Base-by-base conservation (phyloP, 2,888 invertebrate species). In the Cephonodes hylas region DNA sequence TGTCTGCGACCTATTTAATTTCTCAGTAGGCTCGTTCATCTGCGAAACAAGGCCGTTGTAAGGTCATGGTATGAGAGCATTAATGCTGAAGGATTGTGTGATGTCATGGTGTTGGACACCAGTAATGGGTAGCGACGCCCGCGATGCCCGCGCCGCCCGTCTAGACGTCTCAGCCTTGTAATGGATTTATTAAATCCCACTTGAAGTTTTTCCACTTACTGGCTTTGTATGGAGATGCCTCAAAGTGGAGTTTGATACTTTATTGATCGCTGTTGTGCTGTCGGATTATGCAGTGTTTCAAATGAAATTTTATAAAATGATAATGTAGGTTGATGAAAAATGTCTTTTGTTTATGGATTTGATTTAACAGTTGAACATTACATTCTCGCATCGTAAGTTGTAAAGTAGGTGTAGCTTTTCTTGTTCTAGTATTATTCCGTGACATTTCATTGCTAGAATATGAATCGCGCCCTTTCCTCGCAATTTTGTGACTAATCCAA, bases 131-230 rank as follows among this genome's bases (percentile, higher is more conserved):
- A 63, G 59, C 59, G 66, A 63, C 56, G n/a, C n/a, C n/a, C n/a
- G 59, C 59, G 61, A 59, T 57, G 38, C 60, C 65, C 61, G 70
- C 64, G 74, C 70, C 70, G 68, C 63, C 75, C 18, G 60, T 77
- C 79, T 79, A 76, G 77, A 79, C 75, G 65, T 64, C 64, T 69
- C 67, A 67, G 66, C 61, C 61, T 45, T 45, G 53, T 42, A 58
- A 27, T 61, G 56, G 59, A 53, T 59, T 62, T 60, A 62, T 62
- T 53, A 60, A 58, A 46, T 31, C 42, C 53, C n/a, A 44, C 23
- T 60, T 42, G 27, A 60, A 62, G 59, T 25, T 44, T 44, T 44
- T 44, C 3, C 18, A 20, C 25, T 27, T 8, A 18, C 10, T 23
- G 27, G 18, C 31, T 53, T 31, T 3, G 27, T 53, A 10, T 25